Evolutionary conservation across 2,113 vertebrate genomes (phyloP).

Genomic region (Sinocyclocheilus maitianheensis): DNA sequence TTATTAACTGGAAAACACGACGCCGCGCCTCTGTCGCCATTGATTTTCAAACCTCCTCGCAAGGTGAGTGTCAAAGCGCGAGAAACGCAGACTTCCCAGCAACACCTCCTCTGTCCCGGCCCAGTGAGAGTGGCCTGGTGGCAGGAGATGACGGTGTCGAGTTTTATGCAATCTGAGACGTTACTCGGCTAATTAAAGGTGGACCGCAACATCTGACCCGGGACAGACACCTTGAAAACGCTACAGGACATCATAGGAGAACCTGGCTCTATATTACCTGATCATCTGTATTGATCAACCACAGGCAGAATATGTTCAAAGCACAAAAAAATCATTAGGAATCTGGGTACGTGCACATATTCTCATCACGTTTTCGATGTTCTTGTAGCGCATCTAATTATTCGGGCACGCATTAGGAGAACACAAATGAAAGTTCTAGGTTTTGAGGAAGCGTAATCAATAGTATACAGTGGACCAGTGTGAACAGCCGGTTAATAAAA

Average conservation of each 20-base stretch:
- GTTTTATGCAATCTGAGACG: constrained; percentile 42
- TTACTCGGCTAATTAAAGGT: constrained; percentile 43
- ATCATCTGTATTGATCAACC: constrained; percentile 29
- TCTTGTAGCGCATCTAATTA: background rate
- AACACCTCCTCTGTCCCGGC: background rate
- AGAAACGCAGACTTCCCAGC: background rate
- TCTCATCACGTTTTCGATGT: background rate
- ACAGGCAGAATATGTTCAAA: constrained; percentile 29
- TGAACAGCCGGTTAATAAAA: constrained; percentile 32
- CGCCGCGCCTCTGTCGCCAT: constrained; percentile 42
- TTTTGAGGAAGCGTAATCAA: constrained; percentile 32
- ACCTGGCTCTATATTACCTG: constrained; percentile 4
- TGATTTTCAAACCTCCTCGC: constrained; percentile 49
- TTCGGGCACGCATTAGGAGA: background rate
- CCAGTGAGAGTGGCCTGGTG: constrained; percentile 20
- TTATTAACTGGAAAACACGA: constrained; percentile 59
- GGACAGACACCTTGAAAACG: constrained; percentile 23
- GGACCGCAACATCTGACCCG: constrained; percentile 1
- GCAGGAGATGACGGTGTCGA: constrained; percentile 1
- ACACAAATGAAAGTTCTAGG: background rate
- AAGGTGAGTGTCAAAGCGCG: constrained; percentile 20
- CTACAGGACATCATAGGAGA: background rate
- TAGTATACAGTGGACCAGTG: constrained; percentile 13
- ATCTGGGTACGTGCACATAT: background rate
- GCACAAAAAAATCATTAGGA: background rate